A percentile compares a stretch with the other conserved stretches of the same genome.
Conservation (phyloP, 2,797 vertebrate genomes). For the Phrynocephalus guinanensis region DNA sequence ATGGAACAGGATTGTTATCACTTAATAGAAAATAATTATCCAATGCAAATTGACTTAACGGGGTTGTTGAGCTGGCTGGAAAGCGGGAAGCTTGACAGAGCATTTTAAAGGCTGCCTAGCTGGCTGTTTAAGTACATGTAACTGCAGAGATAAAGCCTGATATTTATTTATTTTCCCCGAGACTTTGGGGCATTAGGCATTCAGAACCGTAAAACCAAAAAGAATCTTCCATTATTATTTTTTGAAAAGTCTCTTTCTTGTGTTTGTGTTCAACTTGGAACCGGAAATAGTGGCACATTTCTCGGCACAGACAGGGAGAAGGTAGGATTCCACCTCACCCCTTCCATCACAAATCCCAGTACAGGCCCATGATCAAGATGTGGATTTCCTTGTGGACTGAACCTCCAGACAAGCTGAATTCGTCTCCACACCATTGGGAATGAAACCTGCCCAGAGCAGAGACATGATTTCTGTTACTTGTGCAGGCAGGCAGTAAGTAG, state of each 20-base stretch:
- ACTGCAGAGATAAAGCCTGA: conserved; percentile 27
- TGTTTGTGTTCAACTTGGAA: conserved; percentile 6
- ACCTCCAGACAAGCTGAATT: not conserved
- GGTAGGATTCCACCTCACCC: not conserved
- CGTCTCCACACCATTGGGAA: not conserved
- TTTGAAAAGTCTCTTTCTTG: not conserved
- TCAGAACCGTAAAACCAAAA: not conserved
- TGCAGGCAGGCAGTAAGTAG: not conserved
- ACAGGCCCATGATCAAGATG: not conserved
- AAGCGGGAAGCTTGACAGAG: conserved; percentile 52
- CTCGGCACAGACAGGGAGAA: not conserved
- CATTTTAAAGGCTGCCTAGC: conserved; percentile 56
- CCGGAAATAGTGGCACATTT: not conserved
- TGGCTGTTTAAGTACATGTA: conserved; percentile 52
- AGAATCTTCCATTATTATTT: not conserved
- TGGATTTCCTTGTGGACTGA: not conserved
- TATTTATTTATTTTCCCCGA: conserved; percentile 29
- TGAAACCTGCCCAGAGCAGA: not conserved
- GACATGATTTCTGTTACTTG: not conserved
- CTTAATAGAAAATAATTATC: conserved; percentile 81
- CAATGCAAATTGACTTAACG: conserved; percentile 75
- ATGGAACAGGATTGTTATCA: conserved; percentile 77
- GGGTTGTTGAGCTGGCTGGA: conserved; percentile 66
- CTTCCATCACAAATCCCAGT: not conserved
- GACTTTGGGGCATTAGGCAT: conserved; percentile 8